A percentile compares a stretch with the other conserved stretches of the same genome.
Conservation (phyloP, 2,797 vertebrate species). For the Petrocephalus schoutedeni region DNA sequence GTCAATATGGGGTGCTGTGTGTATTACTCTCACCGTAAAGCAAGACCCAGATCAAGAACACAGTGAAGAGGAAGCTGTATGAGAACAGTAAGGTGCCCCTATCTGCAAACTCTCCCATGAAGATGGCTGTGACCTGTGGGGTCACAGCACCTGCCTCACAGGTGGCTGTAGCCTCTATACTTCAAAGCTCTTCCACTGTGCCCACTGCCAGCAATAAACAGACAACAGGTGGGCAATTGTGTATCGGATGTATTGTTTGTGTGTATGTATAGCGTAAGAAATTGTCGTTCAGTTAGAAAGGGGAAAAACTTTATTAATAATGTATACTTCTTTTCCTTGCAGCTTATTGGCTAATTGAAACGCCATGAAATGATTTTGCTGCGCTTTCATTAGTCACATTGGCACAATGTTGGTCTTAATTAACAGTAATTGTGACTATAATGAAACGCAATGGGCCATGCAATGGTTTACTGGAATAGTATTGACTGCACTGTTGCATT, state of each 20-base stretch:
- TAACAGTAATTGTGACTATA: not conserved
- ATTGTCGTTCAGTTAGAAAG: not conserved
- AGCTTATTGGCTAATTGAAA: not conserved
- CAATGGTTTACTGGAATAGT: not conserved
- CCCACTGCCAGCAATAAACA: slow-evolving; percentile 72
- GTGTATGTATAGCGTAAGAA: not conserved
- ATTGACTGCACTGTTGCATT: not conserved
- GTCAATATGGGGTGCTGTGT: not conserved
- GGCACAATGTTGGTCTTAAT: not conserved
- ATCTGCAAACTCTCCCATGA: slow-evolving; percentile 73
- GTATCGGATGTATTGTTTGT: not conserved
- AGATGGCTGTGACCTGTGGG: slow-evolving; percentile 48
- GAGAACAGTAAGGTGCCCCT: slow-evolving; percentile 80
- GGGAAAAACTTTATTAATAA: not conserved
- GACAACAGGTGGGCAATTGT: slow-evolving; percentile 60
- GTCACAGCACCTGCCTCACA: slow-evolving; percentile 50
- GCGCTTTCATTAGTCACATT: not conserved
- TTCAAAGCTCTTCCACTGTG: slow-evolving; percentile 55
- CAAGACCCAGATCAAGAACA: slow-evolving; percentile 85
- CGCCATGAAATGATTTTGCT: not conserved
- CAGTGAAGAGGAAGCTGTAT: slow-evolving; percentile 83
- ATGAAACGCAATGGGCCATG: not conserved
- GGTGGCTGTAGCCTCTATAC: slow-evolving; percentile 50
- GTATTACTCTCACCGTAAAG: not conserved
- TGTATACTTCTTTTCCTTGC: not conserved